Percentiles rank a stretch among this genome's conserved stretches.
Evolutionary conservation across 2,888 invertebrate genomes (phyloP).

Genomic region (Ophion obscuratus): DNA sequence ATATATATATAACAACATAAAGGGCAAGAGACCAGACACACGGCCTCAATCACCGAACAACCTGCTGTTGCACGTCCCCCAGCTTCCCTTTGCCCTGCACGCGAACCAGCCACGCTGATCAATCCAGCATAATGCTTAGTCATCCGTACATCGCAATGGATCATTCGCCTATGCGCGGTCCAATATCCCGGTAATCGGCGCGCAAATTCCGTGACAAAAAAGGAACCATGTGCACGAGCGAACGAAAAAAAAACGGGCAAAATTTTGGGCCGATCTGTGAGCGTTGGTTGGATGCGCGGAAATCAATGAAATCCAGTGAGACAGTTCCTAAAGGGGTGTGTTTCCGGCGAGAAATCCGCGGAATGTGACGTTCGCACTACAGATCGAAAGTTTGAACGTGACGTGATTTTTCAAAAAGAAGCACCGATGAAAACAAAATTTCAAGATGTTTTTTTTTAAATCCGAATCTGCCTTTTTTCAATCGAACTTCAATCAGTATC

Average conservation of each 20-base stretch:
- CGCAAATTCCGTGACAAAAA: background rate
- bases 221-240: background rate
- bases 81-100: slow-evolving; percentile 14
- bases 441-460: too few species aligned
- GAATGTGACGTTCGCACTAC: background rate
- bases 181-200: background rate
- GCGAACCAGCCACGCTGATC: slow-evolving; percentile 66
- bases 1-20: slow-evolving; percentile 52
- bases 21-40: slow-evolving; percentile 81
- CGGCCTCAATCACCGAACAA: slow-evolving; percentile 82
- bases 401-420: background rate
- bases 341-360: background rate
- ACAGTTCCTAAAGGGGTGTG: background rate
- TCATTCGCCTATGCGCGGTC: slow-evolving; percentile 73
- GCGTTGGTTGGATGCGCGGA: background rate
- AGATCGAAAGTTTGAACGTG: background rate
- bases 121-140: slow-evolving; percentile 78
- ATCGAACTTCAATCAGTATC: too few species aligned
- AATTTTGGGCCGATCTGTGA: background rate
- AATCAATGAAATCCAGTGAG: background rate
- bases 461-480: too few species aligned
- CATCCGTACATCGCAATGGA: slow-evolving; percentile 80
- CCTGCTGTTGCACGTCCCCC: slow-evolving; percentile 70
- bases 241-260: background rate
- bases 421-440: too few species aligned